phyloP scores from a whole-genome alignment of 2,113 vertebrate genomes.

The Nibea coibor region DNA sequence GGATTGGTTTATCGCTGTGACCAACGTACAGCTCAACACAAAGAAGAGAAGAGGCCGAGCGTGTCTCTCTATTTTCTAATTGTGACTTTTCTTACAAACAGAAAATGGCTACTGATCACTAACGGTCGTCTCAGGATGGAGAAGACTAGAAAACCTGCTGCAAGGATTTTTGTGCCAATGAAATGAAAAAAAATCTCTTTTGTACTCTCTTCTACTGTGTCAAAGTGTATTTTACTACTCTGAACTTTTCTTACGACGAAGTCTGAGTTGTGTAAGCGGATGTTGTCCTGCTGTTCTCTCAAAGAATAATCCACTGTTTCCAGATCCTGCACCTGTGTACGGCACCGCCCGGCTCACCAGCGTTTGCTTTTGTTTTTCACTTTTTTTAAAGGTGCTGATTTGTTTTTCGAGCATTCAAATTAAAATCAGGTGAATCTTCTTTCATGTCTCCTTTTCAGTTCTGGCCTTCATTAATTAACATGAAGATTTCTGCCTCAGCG shows the following conservation, averaged over 20 bases:
- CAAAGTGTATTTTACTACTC: slow-evolving; percentile 79
- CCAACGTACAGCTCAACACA: slow-evolving; percentile 35
- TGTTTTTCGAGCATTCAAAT: slow-evolving; percentile 44
- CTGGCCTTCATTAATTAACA: slow-evolving; percentile 7
- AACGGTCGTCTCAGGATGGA: slow-evolving; percentile 67
- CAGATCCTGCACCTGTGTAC: slow-evolving; percentile 29
- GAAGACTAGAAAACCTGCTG: slow-evolving; percentile 63
- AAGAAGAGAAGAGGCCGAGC: slow-evolving; percentile 26
- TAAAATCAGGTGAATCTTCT: slow-evolving; percentile 45
- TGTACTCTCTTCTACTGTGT: slow-evolving; percentile 75
- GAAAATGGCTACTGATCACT: slow-evolving; percentile 79
- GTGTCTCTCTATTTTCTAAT: slow-evolving; percentile 45
- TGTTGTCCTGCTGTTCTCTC: slow-evolving; percentile 26
- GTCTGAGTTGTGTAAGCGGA: slow-evolving; percentile 21
- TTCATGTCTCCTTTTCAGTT: slow-evolving; percentile 4
- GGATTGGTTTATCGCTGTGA: slow-evolving; percentile 39
- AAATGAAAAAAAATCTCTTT: slow-evolving; percentile 60
- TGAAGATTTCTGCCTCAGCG: neutral
- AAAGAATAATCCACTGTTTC: slow-evolving; percentile 33
- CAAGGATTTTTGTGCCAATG: slow-evolving; percentile 77
- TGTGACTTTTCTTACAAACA: slow-evolving; percentile 56
- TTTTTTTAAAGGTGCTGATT: slow-evolving; percentile 24
- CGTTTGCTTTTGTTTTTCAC: too few species aligned
- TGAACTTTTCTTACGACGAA: slow-evolving; percentile 57
- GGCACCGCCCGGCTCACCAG: neutral